Percentiles rank a stretch among this genome's conserved stretches.
Evolutionary conservation across 2,888 invertebrate species (phyloP).

Genomic region (Chrysolina americana): DNA sequence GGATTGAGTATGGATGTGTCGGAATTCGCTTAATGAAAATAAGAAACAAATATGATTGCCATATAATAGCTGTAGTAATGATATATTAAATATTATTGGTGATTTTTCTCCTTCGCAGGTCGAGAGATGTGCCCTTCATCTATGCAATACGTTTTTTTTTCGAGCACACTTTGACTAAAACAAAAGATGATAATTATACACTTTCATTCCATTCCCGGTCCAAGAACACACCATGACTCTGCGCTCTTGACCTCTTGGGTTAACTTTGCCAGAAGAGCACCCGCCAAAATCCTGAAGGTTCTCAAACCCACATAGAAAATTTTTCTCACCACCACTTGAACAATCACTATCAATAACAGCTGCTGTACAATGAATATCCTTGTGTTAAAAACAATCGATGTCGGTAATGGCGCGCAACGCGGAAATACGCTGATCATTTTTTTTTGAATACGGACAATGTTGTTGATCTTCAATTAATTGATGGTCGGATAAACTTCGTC

Average conservation of each 20-base stretch:
- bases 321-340: not conserved
- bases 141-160: too few relatives aligned
- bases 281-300: not conserved
- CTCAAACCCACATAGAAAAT: not conserved
- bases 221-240: not conserved
- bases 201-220: not conserved
- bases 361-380: slow-evolving; percentile 10
- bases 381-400: slow-evolving; percentile 11
- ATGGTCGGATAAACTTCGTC: slow-evolving; percentile 8
- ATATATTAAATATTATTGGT: too few relatives aligned
- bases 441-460: slow-evolving; percentile 22
- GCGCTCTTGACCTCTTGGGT: slow-evolving; percentile 8
- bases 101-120: too few relatives aligned
- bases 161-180: too few relatives aligned
- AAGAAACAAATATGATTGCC: too few relatives aligned
- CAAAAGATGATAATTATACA: not conserved
- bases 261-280: not conserved
- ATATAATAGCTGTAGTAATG: too few relatives aligned
- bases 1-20: too few relatives aligned
- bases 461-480: slow-evolving; percentile 23
- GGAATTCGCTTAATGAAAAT: too few relatives aligned
- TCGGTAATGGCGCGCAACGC: slow-evolving; percentile 7
- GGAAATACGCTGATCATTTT: slow-evolving; percentile 20
- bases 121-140: too few relatives aligned
- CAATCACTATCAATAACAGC: slow-evolving; percentile 1